phyloP scores from a whole-genome alignment of 1,140 invertebrate species.

The Eupeodes corollae region DNA sequence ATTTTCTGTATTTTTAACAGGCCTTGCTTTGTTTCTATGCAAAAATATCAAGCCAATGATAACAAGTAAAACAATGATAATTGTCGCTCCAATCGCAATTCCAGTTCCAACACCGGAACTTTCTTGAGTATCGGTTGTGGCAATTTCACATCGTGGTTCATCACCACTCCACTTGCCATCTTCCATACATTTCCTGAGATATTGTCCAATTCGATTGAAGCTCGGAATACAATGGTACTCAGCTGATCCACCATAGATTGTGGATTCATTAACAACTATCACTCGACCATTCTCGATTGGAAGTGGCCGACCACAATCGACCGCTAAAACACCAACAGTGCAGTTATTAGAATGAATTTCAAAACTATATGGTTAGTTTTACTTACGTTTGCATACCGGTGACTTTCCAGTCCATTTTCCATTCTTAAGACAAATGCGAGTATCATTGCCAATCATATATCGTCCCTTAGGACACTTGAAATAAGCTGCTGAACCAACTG shows the following conservation, averaged over 20 bases:
- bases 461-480: slow-evolving; percentile 75
- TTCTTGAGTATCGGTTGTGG: slow-evolving; percentile 53
- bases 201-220: slow-evolving; percentile 68
- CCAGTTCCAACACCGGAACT: slow-evolving; percentile 57
- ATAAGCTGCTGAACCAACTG: slow-evolving; percentile 58
- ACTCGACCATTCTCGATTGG: slow-evolving; percentile 73
- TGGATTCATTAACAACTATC: slow-evolving; percentile 73
- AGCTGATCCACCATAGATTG: slow-evolving; percentile 65
- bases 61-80: slow-evolving; percentile 63
- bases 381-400: slow-evolving; percentile 72
- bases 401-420: slow-evolving; percentile 71
- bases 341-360: slow-evolving; percentile 3
- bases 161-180: slow-evolving; percentile 75
- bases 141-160: slow-evolving; percentile 59
- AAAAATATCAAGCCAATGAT: slow-evolving; percentile 64
- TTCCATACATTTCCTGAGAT: slow-evolving; percentile 69
- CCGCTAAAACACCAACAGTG: slow-evolving; percentile 42
- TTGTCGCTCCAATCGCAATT: slow-evolving; percentile 66
- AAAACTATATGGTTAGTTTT: slow-evolving; percentile 4
- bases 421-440: slow-evolving; percentile 61
- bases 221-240: slow-evolving; percentile 83
- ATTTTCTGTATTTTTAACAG: slow-evolving; percentile 79
- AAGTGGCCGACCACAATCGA: slow-evolving; percentile 69
- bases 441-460: slow-evolving; percentile 65
- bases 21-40: slow-evolving; percentile 57